phyloP scores from a whole-genome alignment of 2,113 vertebrate genomes.

The Dipodomys merriami region DNA sequence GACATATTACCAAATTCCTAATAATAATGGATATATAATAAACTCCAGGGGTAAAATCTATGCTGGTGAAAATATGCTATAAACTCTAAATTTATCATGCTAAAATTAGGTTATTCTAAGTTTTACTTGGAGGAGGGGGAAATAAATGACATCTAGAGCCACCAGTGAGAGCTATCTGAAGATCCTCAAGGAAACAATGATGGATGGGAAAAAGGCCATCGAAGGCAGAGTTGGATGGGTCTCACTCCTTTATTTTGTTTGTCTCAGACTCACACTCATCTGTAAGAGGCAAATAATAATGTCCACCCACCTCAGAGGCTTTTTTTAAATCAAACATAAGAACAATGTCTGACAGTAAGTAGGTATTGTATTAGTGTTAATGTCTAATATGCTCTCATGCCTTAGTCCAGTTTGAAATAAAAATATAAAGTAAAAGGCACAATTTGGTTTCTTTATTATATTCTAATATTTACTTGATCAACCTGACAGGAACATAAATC shows the following conservation, averaged over 20 bases:
- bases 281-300: constrained; percentile 4
- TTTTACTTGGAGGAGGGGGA: neutral
- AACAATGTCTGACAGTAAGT: neutral
- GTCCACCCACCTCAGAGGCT: neutral
- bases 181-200: neutral
- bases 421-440: constrained; percentile 35
- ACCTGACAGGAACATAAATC: neutral
- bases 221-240: neutral
- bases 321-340: neutral
- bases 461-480: constrained; percentile 8
- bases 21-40: constrained; percentile 21
- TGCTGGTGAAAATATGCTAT: constrained; percentile 5
- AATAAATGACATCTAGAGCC: neutral
- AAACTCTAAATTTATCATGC: constrained; percentile 12
- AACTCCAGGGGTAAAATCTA: neutral
- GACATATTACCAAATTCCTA: neutral
- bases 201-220: neutral
- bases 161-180: neutral
- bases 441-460: neutral
- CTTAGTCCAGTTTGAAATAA: constrained; percentile 34
- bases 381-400: neutral
- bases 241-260: neutral
- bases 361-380: neutral
- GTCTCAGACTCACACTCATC: neutral
- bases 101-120: neutral